Conservation (phyloP, 2,113 vertebrate species). For the Tychaedon coryphoeus region DNA sequence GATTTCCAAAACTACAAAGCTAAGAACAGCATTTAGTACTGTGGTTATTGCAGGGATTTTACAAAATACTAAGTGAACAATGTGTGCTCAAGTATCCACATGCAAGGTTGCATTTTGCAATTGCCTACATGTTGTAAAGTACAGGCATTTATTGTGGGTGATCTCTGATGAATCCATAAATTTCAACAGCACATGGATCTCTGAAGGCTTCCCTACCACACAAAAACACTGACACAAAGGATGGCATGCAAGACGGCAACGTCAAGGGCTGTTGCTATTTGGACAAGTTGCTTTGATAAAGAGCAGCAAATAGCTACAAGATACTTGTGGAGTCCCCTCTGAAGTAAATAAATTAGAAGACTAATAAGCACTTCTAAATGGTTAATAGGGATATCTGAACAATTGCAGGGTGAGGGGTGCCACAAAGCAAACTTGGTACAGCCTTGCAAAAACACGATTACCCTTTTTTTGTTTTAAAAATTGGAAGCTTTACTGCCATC, state of each 20-base stretch:
- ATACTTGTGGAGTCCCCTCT: conserved; percentile 19
- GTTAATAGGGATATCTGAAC: conserved; percentile 3
- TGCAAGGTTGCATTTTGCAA: not conserved
- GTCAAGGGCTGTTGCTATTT: conserved; percentile 67
- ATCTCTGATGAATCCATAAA: conserved; percentile 55
- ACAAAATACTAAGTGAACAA: not conserved
- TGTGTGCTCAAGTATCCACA: not conserved
- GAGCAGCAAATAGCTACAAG: conserved; percentile 51
- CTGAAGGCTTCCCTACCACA: conserved; percentile 22
- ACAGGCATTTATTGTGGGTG: not conserved
- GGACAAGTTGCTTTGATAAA: conserved; percentile 56
- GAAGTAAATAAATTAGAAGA: conserved; percentile 24
- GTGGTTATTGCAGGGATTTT: not conserved
- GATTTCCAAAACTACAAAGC: not conserved
- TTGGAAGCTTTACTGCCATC: not conserved
- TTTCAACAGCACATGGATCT: conserved; percentile 44
- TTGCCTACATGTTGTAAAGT: not conserved
- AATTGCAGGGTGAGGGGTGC: not conserved
- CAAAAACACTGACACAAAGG: conserved; percentile 68
- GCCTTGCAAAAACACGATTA: not conserved
- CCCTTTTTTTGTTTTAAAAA: not conserved
- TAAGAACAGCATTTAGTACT: not conserved
- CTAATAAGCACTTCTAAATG: conserved; percentile 51
- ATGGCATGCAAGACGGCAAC: conserved; percentile 46
- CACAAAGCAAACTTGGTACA: conserved; percentile 16